These are phyloP conservation scores for Cassiopea xamachana DNA, from an alignment of 30 jellyfish, hydroid and myxozoan species.

Conservation along the genomic window DNA sequence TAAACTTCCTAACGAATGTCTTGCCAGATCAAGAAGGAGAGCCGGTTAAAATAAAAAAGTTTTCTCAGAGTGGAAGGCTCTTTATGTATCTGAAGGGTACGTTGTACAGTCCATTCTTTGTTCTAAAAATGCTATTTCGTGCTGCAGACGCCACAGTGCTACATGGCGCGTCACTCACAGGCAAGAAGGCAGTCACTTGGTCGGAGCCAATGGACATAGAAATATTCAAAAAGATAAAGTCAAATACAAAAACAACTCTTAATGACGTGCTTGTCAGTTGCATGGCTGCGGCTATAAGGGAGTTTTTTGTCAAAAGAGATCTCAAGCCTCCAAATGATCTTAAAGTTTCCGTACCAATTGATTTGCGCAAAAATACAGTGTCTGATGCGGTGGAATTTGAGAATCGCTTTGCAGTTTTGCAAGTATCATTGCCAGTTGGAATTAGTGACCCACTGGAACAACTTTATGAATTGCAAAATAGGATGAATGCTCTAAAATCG, in stretches of 20 bases:
- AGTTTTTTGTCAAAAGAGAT: conserved; percentile 59
- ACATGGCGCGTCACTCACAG: conserved; percentile 72
- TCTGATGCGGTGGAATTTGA: conserved; percentile 73
- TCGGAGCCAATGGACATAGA: conserved; percentile 76
- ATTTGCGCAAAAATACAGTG: conserved; percentile 72
- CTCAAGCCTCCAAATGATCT: conserved; percentile 69
- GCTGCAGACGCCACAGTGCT: conserved; percentile 53
- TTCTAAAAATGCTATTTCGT: conserved; percentile 50
- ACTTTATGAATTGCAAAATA: conserved; percentile 57
- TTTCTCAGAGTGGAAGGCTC: conserved; percentile 56
- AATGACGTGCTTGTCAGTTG: conserved; percentile 92
- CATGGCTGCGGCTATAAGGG: conserved; percentile 69
- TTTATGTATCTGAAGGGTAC: conserved; percentile 68
- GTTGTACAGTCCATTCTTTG: conserved; percentile 56
- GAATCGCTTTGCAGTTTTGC: conserved; percentile 78
- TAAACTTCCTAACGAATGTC: conserved; percentile 54
- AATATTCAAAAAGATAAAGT: conserved; percentile 62
- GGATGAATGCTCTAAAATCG: conserved; percentile 60
- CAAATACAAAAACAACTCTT: conserved; percentile 73
- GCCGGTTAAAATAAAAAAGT: conserved; percentile 53
- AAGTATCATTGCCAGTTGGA: conserved; percentile 59
- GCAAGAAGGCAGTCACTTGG: conserved; percentile 81
- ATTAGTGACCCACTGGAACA: conserved; percentile 50
- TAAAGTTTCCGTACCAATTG: conserved; percentile 80
- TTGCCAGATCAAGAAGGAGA: conserved; percentile 62